These are phyloP conservation scores for Hemicordylus capensis DNA, from an alignment of 2,113 vertebrate species.

Conservation along the genomic window DNA sequence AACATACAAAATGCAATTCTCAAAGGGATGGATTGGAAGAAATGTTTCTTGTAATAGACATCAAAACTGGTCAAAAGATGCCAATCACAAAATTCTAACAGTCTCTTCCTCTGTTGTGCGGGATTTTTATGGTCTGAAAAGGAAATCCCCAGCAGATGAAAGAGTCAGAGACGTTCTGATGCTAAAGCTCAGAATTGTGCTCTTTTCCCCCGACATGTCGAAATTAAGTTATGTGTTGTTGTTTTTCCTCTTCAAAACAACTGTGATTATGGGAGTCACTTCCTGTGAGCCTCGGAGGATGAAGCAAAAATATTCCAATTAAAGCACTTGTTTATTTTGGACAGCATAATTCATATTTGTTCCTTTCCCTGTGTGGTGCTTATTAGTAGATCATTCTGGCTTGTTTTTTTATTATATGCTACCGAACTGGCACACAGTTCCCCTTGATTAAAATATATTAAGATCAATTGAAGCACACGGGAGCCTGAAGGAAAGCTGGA, in stretches of 20 bases:
- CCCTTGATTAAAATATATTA: conserved; percentile 49
- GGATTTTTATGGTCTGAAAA: conserved; percentile 36
- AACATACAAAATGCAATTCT: conserved; percentile 16
- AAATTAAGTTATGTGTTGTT: conserved; percentile 20
- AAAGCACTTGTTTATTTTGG: conserved; percentile 35
- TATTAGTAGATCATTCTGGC: conserved; percentile 36
- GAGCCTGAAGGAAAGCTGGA: conserved; percentile 41
- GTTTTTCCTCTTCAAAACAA: neutral
- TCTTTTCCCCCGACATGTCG: conserved; percentile 23
- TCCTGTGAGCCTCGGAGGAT: conserved; percentile 1
- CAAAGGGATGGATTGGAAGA: conserved; percentile 2
- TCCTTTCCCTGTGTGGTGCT: conserved; percentile 30
- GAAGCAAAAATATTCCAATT: conserved; percentile 46
- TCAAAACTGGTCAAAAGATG: conserved; percentile 43
- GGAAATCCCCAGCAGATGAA: conserved; percentile 41
- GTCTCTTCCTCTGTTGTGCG: neutral
- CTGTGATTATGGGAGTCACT: conserved; percentile 20
- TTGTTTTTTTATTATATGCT: conserved; percentile 33
- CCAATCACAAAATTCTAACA: conserved; percentile 43
- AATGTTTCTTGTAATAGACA: conserved; percentile 23
- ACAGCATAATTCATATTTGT: conserved; percentile 48
- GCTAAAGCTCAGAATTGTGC: conserved; percentile 32
- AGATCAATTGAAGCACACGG: conserved; percentile 33
- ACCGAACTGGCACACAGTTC: conserved; percentile 25
- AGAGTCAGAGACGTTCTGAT: neutral